Evolutionary conservation across 92 coral and sea anemone species (phyloP), one percentile per base, ranked within the genome.

Genomic region (Porites divaricata): DNA sequence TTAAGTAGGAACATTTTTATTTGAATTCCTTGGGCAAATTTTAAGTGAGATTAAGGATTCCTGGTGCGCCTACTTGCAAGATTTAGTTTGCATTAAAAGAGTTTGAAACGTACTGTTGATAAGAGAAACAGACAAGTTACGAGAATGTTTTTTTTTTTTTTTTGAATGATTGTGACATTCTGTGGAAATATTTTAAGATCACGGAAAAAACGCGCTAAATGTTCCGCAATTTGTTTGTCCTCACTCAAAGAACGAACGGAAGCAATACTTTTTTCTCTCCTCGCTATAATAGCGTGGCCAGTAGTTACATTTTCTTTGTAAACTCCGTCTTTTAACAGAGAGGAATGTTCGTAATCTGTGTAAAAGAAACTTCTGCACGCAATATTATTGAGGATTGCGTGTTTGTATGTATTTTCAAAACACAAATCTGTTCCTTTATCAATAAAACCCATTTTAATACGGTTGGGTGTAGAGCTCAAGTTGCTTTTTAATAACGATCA

Each of bases 341-440:
- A 22, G 53, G 61, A 23, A 80, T 52, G 21, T 25, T n/a, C 28
- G 49, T 11, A 35, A 67, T 68, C 64, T 26, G 35, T 23, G 15
- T 48, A 22, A 13, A 78, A 22, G 11, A 26, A 56, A 16, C 16
- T 23, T 23, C 52, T 53, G 45, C 84, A 67, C 66, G 66, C 76
- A 67, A 65, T 26, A 16, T 54, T 8, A 1, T 54, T 8, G 3
- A 54, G 7, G 26, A 53, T 80, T 80, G 84, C 84, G 84, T 80
- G 84, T 68, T 6, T 13, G 24, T 11, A 25, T 80, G 84, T 80
- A 45, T 80, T 19, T 72, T 80, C 69, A 53, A 56, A 19, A 14
- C 22, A 5, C 25, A 68, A 80, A 54, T 80, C 76, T 21, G 48
- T 24, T 35, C 52, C 45, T 75, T 80, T 68, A 80, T 80, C 84